Percentiles rank a stretch among this genome's conserved stretches.
Conservation (phyloP, 2,113 vertebrate species). For the Microtus montanus region DNA sequence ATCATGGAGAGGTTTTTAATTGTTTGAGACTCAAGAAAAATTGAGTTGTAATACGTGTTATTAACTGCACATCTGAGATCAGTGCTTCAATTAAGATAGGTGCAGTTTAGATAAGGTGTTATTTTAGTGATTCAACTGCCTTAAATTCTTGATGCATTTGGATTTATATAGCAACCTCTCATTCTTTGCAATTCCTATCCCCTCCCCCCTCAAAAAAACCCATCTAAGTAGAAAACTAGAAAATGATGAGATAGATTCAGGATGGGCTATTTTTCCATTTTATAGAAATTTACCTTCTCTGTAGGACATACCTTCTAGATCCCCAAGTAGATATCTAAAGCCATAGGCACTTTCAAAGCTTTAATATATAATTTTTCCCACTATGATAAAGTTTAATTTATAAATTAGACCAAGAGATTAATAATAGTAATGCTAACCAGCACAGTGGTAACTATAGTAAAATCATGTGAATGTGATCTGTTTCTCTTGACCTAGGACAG, state of each 20-base stretch:
- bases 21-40: not conserved
- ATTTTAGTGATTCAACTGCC: not conserved
- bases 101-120: not conserved
- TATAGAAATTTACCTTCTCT: not conserved
- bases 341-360: not conserved
- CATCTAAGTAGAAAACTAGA: conserved; percentile 22
- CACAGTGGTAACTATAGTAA: not conserved
- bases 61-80: not conserved
- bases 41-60: not conserved
- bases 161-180: not conserved
- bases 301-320: not conserved
- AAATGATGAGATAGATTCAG: conserved; percentile 27
- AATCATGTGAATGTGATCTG: not conserved
- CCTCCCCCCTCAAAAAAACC: not conserved
- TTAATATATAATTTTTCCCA: not conserved
- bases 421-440: not conserved
- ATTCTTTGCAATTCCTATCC: conserved; percentile 4
- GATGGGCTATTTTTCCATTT: not conserved
- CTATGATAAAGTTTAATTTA: conserved; percentile 7
- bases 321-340: not conserved
- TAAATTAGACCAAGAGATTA: not conserved
- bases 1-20: conserved; percentile 12
- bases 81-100: conserved; percentile 13
- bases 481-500: not conserved
- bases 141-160: conserved; percentile 37